phyloP scores from a whole-genome alignment of 2,888 invertebrate species.

The Danaus chrysippus region DNA sequence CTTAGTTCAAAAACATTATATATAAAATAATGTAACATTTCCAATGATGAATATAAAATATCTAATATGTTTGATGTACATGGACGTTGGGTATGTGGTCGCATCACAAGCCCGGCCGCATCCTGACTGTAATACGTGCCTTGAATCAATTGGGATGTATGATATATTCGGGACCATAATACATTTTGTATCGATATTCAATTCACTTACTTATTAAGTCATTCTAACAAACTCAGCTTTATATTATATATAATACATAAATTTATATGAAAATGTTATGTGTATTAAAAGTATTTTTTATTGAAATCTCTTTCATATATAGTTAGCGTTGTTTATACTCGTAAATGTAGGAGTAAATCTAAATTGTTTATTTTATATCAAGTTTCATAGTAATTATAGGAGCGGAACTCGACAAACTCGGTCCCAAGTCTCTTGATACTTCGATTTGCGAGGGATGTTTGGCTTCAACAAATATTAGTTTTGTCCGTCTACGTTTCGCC shows the following conservation, averaged over 20 bases:
- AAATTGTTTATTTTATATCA: no score
- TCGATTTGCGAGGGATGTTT: not conserved
- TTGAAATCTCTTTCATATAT: no score
- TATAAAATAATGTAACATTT: no score
- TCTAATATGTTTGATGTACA: not conserved
- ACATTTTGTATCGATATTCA: constrained; percentile 4
- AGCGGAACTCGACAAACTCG: not conserved
- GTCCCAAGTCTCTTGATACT: constrained; percentile 3
- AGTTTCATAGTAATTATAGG: no score
- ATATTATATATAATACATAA: no score
- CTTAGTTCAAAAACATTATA: no score
- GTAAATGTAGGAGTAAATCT: no score
- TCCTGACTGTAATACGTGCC: constrained; percentile 14
- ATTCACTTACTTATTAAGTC: not conserved
- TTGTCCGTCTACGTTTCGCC: not conserved
- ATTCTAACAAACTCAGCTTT: not conserved
- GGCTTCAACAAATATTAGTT: constrained; percentile 1
- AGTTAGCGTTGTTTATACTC: no score
- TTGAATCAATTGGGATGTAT: constrained; percentile 11
- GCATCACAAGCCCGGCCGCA: constrained; percentile 10
- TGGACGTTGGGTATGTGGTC: constrained; percentile 10
- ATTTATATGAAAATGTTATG: no score
- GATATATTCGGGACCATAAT: constrained; percentile 3
- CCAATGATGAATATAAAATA: not conserved
- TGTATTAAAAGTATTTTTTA: no score